A percentile compares a stretch with the other conserved stretches of the same genome.
Conservation (phyloP, 2,888 invertebrate genomes). For the Leucophora obtusa region DNA sequence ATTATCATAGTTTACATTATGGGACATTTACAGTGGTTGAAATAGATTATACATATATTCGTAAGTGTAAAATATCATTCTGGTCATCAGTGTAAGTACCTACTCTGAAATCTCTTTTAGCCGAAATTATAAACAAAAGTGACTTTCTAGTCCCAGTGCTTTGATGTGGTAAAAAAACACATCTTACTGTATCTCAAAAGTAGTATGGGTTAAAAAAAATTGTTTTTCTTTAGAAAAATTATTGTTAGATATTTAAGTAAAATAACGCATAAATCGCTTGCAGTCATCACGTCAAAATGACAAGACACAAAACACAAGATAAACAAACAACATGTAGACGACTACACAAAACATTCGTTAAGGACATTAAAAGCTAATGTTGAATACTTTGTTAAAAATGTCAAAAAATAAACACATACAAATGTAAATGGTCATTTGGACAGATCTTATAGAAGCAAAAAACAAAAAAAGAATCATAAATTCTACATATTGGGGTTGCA, state of each 20-base stretch:
- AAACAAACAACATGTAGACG: not conserved
- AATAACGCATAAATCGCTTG: slow-evolving; percentile 48
- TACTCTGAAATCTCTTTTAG: no score
- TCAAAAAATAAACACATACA: slow-evolving; percentile 13
- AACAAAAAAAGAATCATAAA: not conserved
- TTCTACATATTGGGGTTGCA: not conserved
- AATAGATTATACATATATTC: no score
- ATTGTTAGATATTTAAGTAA: slow-evolving; percentile 28
- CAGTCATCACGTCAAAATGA: slow-evolving; percentile 55
- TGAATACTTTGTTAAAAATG: slow-evolving; percentile 51
- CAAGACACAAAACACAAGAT: slow-evolving; percentile 7
- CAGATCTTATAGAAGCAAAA: not conserved
- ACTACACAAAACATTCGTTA: slow-evolving; percentile 33
- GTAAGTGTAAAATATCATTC: no score
- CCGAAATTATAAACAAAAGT: no score
- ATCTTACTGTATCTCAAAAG: not conserved
- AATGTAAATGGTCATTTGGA: slow-evolving; percentile 19
- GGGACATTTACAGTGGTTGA: not conserved
- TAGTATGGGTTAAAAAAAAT: not conserved
- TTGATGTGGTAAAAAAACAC: no score
- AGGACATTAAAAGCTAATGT: slow-evolving; percentile 57
- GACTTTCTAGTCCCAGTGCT: no score
- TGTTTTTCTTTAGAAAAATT: slow-evolving; percentile 28
- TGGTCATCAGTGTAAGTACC: no score
- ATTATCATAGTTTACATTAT: not conserved